Percentiles rank a stretch among this genome's conserved stretches.
Evolutionary conservation across 2,113 vertebrate genomes (phyloP).

Genomic region (Seriola quinqueradiata): DNA sequence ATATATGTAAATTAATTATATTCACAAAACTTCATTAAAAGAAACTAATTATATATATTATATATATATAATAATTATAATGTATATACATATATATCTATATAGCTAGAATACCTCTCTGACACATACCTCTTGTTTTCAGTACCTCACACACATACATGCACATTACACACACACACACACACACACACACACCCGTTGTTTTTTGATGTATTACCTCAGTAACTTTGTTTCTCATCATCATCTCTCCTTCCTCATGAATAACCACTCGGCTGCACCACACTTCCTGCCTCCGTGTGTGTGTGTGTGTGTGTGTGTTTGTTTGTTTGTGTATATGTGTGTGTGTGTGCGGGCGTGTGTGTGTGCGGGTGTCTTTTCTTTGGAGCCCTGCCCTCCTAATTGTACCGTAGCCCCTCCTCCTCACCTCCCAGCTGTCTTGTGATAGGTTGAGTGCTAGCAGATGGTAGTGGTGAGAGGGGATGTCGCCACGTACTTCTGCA

Average conservation of each 20-base stretch:
- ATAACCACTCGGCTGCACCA: constrained; percentile 28
- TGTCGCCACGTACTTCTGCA: constrained; percentile 28
- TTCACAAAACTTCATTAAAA: neutral
- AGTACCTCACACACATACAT: constrained; percentile 62
- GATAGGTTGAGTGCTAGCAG: constrained; percentile 39
- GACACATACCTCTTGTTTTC: constrained; percentile 62
- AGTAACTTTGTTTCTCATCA: constrained; percentile 6
- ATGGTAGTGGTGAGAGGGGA: neutral
- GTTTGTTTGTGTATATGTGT: neutral
- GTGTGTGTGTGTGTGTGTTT: neutral
- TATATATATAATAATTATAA: neutral
- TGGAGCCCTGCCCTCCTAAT: neutral
- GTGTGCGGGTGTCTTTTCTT: neutral
- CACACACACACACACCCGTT: constrained; percentile 15
- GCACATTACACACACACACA: constrained; percentile 7
- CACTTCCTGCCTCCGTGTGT: constrained; percentile 32
- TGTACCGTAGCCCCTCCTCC: neutral
- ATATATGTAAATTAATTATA: neutral
- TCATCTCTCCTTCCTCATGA: constrained; percentile 7
- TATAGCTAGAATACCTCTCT: constrained; percentile 58
- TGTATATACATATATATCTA: neutral
- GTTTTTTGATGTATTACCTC: constrained; percentile 48
- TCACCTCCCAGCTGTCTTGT: constrained; percentile 19
- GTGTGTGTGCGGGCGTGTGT: neutral
- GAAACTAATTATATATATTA: neutral